These are phyloP conservation scores for Hyperoodon ampullatus DNA, from an alignment of 2,113 vertebrate species.

Conservation along the genomic window DNA sequence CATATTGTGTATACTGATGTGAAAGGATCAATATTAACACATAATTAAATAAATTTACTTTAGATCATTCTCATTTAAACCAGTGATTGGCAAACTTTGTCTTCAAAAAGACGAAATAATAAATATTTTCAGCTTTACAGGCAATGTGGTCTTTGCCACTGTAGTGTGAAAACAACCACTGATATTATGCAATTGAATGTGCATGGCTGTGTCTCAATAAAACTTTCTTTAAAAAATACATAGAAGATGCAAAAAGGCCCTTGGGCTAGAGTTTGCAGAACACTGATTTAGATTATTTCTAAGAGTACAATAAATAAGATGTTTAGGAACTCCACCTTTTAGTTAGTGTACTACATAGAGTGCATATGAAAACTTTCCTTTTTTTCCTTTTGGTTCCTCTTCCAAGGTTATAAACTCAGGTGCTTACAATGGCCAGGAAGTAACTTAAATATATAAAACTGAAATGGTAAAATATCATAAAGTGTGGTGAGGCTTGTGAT, in stretches of 20 bases:
- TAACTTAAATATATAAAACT: background rate
- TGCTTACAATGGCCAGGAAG: background rate
- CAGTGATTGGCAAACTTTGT: background rate
- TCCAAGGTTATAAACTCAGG: background rate
- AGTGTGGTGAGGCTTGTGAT: background rate
- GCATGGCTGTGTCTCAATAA: background rate
- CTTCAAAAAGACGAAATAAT: background rate
- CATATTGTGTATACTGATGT: background rate
- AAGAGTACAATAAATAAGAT: background rate
- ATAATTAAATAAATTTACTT: background rate
- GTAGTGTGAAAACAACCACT: background rate
- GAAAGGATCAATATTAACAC: too few relatives aligned
- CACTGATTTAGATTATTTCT: background rate
- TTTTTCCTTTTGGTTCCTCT: background rate
- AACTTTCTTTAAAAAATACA: background rate
- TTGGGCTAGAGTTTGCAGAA: background rate
- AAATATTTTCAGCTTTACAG: background rate
- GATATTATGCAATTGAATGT: background rate
- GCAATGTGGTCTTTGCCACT: background rate
- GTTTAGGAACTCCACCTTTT: background rate
- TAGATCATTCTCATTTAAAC: background rate
- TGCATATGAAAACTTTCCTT: background rate
- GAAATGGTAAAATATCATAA: background rate
- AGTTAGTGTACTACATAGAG: background rate
- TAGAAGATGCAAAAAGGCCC: accelerated